phyloP scores from a whole-genome alignment of 1,140 invertebrate genomes.

The Sesamia nonagrioides region DNA sequence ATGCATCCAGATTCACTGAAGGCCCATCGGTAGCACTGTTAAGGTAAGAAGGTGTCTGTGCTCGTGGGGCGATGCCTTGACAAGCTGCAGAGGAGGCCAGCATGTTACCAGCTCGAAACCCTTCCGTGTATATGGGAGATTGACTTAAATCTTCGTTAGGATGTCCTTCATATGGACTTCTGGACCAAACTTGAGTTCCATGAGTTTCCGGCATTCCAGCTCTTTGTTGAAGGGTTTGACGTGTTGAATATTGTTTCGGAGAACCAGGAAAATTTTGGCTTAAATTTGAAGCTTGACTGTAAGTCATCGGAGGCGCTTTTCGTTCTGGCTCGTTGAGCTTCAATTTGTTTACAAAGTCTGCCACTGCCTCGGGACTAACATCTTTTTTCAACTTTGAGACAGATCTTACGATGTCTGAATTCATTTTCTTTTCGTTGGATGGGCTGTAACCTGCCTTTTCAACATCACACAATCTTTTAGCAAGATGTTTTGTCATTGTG shows the following conservation, averaged over 20 bases:
- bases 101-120: background rate
- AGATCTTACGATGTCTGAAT: slow-evolving; percentile 58
- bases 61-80: background rate
- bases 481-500: slow-evolving; percentile 55
- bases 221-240: background rate
- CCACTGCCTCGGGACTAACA: slow-evolving; percentile 50
- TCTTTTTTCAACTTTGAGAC: slow-evolving; percentile 57
- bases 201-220: background rate
- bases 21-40: background rate
- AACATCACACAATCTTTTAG: slow-evolving; percentile 60
- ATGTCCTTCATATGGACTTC: background rate
- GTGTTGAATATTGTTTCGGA: background rate
- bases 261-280: background rate
- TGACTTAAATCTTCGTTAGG: background rate
- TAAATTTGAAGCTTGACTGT: slow-evolving; percentile 8
- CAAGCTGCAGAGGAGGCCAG: background rate
- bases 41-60: background rate
- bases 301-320: slow-evolving; percentile 39
- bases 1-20: background rate
- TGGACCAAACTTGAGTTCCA: background rate
- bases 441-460: slow-evolving; percentile 56
- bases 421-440: slow-evolving; percentile 60
- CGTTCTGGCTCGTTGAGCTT: slow-evolving; percentile 55
- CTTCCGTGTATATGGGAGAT: background rate
- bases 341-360: slow-evolving; percentile 59